These are phyloP conservation scores for Tinea pellionella DNA, from an alignment of 2,888 invertebrate species.

Conservation along the genomic window DNA sequence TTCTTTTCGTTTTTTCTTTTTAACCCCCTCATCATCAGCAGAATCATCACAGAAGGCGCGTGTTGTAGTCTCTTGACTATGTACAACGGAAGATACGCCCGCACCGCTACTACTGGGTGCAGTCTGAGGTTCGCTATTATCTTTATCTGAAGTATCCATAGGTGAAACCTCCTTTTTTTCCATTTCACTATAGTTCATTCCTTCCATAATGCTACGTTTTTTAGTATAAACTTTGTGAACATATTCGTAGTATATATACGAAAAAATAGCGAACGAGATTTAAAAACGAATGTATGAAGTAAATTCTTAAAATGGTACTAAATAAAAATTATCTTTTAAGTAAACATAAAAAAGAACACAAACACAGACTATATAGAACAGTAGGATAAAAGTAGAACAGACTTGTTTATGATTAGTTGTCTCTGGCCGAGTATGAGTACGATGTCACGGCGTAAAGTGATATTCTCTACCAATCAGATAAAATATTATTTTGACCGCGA, in stretches of 20 bases:
- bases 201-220: background rate
- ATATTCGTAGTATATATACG: background rate
- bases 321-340: no score
- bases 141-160: background rate
- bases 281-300: no score
- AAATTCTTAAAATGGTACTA: no score
- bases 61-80: background rate
- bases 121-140: background rate
- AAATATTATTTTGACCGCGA: no score
- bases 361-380: no score
- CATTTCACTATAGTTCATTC: background rate
- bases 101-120: background rate
- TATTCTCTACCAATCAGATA: no score
- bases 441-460: no score
- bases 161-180: background rate
- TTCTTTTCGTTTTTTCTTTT: slow-evolving; percentile 83
- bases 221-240: background rate
- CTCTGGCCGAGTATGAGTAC: no score
- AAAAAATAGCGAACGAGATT: no score
- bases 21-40: slow-evolving; percentile 74
- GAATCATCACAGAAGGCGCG: slow-evolving; percentile 41
- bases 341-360: no score
- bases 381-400: no score
- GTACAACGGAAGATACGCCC: background rate
- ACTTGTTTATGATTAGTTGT: no score